Percentiles rank a stretch among this genome's conserved stretches.
These are phyloP conservation scores for Oncorhynchus masou DNA, from an alignment of 2,113 vertebrate genomes.

Conservation along the genomic window DNA sequence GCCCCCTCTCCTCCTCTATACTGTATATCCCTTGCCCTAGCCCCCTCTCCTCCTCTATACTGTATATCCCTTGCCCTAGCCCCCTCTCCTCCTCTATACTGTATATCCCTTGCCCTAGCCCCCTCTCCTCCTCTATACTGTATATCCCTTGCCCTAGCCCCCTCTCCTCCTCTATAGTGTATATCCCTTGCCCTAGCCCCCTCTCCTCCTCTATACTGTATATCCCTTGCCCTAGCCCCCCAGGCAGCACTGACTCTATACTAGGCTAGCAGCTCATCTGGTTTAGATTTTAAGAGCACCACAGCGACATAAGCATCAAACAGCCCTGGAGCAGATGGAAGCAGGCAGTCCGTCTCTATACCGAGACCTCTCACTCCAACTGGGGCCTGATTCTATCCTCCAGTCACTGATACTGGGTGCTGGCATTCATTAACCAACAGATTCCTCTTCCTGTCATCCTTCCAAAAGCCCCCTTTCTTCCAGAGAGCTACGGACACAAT, in stretches of 20 bases:
- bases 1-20: no score
- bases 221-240: background rate
- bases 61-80: no score
- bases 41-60: no score
- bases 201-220: background rate
- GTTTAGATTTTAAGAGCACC: slow-evolving; percentile 52
- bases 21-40: no score
- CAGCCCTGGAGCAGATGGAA: slow-evolving; percentile 27
- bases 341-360: slow-evolving; percentile 36
- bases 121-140: no score
- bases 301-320: slow-evolving; percentile 39
- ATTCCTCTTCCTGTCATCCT: slow-evolving; percentile 25
- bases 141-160: no score
- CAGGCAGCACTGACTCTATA: slow-evolving; percentile 8
- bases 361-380: slow-evolving; percentile 20
- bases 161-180: background rate
- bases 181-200: background rate
- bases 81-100: no score
- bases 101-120: no score
- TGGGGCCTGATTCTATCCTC: slow-evolving; percentile 14
- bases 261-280: slow-evolving; percentile 43
- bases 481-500: slow-evolving; percentile 27
- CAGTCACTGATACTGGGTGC: slow-evolving; percentile 14
- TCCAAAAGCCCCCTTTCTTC: slow-evolving; percentile 51
- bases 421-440: slow-evolving; percentile 62